Percentiles rank a stretch among this genome's conserved stretches.
Evolutionary conservation across 2,888 invertebrate genomes (phyloP).

Genomic region (Chaetoderma sp.): DNA sequence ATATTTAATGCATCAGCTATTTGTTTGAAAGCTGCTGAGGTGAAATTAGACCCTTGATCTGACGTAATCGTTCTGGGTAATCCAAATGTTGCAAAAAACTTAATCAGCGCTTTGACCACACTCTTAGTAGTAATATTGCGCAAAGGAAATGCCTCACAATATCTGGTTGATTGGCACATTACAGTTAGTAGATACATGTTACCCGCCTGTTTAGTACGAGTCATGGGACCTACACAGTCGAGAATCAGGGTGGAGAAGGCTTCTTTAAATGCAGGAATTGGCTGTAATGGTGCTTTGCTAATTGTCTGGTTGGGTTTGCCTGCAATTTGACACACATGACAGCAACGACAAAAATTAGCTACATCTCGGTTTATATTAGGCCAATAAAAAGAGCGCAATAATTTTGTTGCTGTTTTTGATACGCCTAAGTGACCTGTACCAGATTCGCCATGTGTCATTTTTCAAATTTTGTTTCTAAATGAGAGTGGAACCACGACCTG

Average conservation of each 20-base stretch:
- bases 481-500: slow-evolving; percentile 19
- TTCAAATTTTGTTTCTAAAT: too few relatives aligned
- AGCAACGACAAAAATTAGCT: slow-evolving; percentile 5
- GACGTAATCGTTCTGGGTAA: slow-evolving; percentile 9
- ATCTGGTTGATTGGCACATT: slow-evolving; percentile 16
- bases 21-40: slow-evolving; percentile 16
- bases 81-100: slow-evolving; percentile 9
- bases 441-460: slow-evolving; percentile 2
- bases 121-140: slow-evolving; percentile 1
- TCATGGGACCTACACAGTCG: slow-evolving; percentile 27
- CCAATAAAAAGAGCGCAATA: slow-evolving; percentile 15
- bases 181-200: slow-evolving; percentile 17
- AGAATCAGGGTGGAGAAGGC: slow-evolving; percentile 14
- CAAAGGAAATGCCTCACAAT: slow-evolving; percentile 18
- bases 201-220: slow-evolving; percentile 13
- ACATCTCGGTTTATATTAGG: slow-evolving; percentile 17
- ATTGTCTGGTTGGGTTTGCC: slow-evolving; percentile 12
- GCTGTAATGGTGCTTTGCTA: not conserved
- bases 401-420: slow-evolving; percentile 1
- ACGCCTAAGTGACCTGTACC: slow-evolving; percentile 13
- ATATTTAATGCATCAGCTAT: slow-evolving; percentile 6
- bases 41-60: slow-evolving; percentile 18
- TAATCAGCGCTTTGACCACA: not conserved
- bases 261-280: slow-evolving; percentile 17
- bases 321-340: slow-evolving; percentile 13